These are phyloP conservation scores for Melolontha melolontha DNA, from an alignment of 2,888 invertebrate species.

Conservation along the genomic window DNA sequence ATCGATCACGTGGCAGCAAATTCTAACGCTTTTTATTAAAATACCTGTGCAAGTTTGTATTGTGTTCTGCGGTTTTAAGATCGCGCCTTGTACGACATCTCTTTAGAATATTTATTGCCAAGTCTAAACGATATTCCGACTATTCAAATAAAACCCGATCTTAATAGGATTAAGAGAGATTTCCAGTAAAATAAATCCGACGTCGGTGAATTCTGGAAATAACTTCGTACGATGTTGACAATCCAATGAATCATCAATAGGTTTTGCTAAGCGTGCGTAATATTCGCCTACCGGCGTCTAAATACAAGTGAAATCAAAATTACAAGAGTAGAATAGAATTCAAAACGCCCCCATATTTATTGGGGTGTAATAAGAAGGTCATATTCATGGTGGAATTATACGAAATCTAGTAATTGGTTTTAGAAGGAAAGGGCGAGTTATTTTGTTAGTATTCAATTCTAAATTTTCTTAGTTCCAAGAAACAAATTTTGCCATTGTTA, in stretches of 20 bases:
- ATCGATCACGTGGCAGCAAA: no score
- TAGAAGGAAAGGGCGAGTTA: neutral
- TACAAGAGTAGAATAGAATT: slow-evolving; percentile 2
- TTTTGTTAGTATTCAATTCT: no score
- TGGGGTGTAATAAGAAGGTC: neutral
- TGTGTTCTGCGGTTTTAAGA: no score
- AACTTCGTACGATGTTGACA: slow-evolving; percentile 9
- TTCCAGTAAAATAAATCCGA: slow-evolving; percentile 20
- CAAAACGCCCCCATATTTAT: slow-evolving; percentile 11
- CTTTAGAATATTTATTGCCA: slow-evolving; percentile 1
- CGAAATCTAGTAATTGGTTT: neutral
- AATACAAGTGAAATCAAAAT: slow-evolving; percentile 11
- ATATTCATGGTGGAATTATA: neutral
- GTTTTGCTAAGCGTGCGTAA: slow-evolving; percentile 15
- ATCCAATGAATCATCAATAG: slow-evolving; percentile 23
- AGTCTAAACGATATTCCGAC: neutral
- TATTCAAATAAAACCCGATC: neutral
- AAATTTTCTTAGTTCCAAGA: no score
- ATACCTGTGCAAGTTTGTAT: no score
- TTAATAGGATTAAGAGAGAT: slow-evolving; percentile 24
- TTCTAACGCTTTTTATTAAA: no score
- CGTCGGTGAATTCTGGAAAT: slow-evolving; percentile 12
- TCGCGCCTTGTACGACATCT: neutral
- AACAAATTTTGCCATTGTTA: no score
- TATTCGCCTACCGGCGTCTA: slow-evolving; percentile 2